These are phyloP conservation scores for Listrodromus nycthemerus DNA, from an alignment of 2,888 invertebrate genomes.

Conservation along the genomic window DNA sequence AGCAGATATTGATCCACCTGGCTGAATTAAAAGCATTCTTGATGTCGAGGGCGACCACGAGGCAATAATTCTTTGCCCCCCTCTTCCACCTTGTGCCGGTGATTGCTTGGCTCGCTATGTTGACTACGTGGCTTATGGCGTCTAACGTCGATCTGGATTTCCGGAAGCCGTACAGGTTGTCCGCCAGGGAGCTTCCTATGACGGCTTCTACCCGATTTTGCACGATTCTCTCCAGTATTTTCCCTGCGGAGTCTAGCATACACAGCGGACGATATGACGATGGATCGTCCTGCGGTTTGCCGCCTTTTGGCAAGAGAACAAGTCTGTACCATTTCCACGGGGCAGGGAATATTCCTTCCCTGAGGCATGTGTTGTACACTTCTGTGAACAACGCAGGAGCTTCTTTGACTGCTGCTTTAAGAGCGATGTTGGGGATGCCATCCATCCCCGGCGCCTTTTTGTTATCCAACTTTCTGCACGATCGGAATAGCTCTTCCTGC, in stretches of 20 bases:
- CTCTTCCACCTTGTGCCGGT: constrained; percentile 52
- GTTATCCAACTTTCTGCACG: constrained; percentile 38
- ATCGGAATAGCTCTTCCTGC: background rate
- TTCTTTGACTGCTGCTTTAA: constrained; percentile 50
- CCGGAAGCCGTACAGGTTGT: background rate
- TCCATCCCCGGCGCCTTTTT: constrained; percentile 44
- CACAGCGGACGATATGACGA: constrained; percentile 63
- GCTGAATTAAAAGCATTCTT: constrained; percentile 50
- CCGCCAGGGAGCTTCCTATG: background rate
- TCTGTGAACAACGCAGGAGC: constrained; percentile 49
- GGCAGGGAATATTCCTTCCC: background rate
- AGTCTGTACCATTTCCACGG: constrained; percentile 50
- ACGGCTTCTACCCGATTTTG: constrained; percentile 9
- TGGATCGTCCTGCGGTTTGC: constrained; percentile 50
- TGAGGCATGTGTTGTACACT: too few relatives aligned
- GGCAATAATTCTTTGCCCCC: constrained; percentile 29
- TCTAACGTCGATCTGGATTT: constrained; percentile 30
- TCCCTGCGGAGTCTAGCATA: constrained; percentile 59
- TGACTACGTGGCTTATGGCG: constrained; percentile 24
- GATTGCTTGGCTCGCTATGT: constrained; percentile 21
- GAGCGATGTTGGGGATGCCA: constrained; percentile 33
- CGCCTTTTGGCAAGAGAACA: constrained; percentile 62
- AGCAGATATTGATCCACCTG: background rate
- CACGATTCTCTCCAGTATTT: constrained; percentile 50
- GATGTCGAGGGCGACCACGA: constrained; percentile 17